These are phyloP conservation scores for Eunapius fragilis DNA, from an alignment of 37 sponge, comb jelly and placozoan species.

Conservation along the genomic window DNA sequence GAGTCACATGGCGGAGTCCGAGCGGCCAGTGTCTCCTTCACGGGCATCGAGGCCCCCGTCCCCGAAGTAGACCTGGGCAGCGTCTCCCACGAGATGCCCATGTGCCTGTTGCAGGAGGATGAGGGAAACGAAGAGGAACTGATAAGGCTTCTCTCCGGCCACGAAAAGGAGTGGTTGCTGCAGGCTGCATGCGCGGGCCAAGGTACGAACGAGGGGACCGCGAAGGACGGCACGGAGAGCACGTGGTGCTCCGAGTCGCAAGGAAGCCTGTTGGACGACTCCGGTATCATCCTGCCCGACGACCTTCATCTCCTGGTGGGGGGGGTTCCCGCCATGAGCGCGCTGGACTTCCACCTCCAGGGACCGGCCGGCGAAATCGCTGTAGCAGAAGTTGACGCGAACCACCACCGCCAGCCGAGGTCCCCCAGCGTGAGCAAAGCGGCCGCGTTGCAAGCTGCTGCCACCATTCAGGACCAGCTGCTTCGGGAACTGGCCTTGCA, in stretches of 20 bases:
- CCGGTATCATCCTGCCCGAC: not conserved
- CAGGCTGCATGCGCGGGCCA: not conserved
- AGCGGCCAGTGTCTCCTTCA: not conserved
- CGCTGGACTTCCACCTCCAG: not conserved
- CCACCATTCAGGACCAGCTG: not conserved
- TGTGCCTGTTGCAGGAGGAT: constrained; percentile 59
- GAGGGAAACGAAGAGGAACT: constrained; percentile 69
- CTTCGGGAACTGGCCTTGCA: not conserved
- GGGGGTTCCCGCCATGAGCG: not conserved
- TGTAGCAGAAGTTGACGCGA: too few relatives aligned
- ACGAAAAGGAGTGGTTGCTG: not conserved
- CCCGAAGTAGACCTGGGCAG: constrained; percentile 13
- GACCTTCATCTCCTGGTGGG: not conserved
- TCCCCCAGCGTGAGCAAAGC: not conserved
- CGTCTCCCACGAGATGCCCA: constrained; percentile 61
- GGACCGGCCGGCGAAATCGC: not conserved
- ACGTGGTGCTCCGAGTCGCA: not conserved
- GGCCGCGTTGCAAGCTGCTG: not conserved
- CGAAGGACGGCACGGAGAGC: not conserved
- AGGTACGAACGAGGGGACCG: not conserved
- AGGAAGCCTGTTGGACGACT: not conserved
- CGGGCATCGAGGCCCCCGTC: not conserved
- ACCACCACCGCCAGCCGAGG: not conserved
- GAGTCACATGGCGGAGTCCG: not conserved
- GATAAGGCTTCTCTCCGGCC: constrained; percentile 11